phyloP scores from a whole-genome alignment of 2,888 invertebrate species.

The Tetragonula carbonaria region DNA sequence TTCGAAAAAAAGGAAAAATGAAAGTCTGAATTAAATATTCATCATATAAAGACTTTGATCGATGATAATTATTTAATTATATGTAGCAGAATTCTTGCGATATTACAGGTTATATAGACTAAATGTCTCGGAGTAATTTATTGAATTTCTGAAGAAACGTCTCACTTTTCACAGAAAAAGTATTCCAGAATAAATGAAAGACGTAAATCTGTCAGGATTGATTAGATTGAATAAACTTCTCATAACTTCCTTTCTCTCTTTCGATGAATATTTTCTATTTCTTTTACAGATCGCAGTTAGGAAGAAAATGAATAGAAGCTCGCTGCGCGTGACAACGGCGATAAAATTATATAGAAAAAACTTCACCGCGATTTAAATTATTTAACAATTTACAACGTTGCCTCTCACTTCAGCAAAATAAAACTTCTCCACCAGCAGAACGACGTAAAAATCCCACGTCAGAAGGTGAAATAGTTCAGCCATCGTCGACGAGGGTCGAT shows the following conservation, averaged over 20 bases:
- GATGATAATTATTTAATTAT: too few species aligned
- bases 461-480: slow-evolving; percentile 32
- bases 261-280: not conserved
- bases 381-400: slow-evolving; percentile 2
- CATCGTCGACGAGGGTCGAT: not conserved
- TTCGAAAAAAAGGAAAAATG: too few species aligned
- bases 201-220: not conserved
- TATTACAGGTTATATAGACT: too few species aligned
- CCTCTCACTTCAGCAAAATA: slow-evolving; percentile 11
- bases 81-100: too few species aligned
- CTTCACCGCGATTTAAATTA: slow-evolving; percentile 29
- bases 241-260: not conserved
- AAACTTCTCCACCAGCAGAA: slow-evolving; percentile 14
- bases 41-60: too few species aligned
- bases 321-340: not conserved
- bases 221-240: not conserved
- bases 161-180: too few species aligned
- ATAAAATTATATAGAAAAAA: slow-evolving; percentile 36
- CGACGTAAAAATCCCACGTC: slow-evolving; percentile 20
- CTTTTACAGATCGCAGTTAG: fast-evolving
- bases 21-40: too few species aligned
- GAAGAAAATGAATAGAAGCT: not conserved
- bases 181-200: too few species aligned
- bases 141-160: too few species aligned
- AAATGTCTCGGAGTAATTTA: too few species aligned